Base-by-base conservation (phyloP, 30 jellyfish, hydroid and myxozoan species). In the Pelagia noctiluca region DNA sequence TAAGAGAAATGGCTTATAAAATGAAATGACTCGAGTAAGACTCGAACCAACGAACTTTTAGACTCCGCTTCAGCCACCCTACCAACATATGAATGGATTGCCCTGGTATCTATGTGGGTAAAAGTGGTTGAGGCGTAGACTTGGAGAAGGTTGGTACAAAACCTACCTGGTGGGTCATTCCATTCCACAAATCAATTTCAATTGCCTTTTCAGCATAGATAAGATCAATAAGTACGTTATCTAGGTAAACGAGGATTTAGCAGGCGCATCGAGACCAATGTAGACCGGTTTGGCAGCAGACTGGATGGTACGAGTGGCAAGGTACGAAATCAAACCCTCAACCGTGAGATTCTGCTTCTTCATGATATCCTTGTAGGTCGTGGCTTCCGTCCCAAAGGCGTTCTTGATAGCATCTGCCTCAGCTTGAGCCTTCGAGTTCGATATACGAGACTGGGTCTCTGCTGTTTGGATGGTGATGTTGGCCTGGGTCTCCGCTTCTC, bases 401-500 rank as follows among this genome's bases (percentile, higher is more conserved):
- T 86, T 86, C 7, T 63, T 36, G 13, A 86, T 76, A 22, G 90
- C 96, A 52, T 86, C 96, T 3, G 96, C 96, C 46, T 76, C 87
- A 12, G 90, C 74, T 18, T 34, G 80, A 26, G 96, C 96, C 52
- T 86, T 86, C 28, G 96, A 63, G 29, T 50, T 65, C 22, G 90
- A 25, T 23, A 86, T 86, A 42, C 96, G 90, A n/a, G 90, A 81
- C 47, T 86, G 78, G 29, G 96, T 75, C 29, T 86, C 87, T 3
- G 90, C 96, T 3, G 86, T 72, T 25, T 76, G 90, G 1, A 86
- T 54, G 1, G 96, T 86, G 65, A 86, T 86, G 60, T 63, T 50
- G 1, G 96, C 96, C 69, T 86, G 96, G n/a, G 90, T 86, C 48
- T 75, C 83, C 19, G 96, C 96, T 42, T 86, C 96, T 49, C 71